phyloP scores from a whole-genome alignment of 2,113 vertebrate species.

The Zosterops pallidus region DNA sequence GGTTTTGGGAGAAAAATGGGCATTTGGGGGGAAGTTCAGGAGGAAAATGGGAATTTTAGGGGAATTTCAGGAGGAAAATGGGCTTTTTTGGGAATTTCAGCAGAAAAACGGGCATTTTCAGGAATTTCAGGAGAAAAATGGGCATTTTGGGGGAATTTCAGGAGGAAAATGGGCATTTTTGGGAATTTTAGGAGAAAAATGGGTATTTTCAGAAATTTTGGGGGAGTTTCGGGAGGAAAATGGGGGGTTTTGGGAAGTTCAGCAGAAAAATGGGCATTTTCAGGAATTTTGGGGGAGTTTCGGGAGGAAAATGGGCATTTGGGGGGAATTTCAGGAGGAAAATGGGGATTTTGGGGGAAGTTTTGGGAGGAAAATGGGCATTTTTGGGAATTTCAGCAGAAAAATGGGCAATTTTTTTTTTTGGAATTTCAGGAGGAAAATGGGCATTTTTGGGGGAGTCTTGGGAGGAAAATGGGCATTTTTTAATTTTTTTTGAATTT shows the following conservation, averaged over 20 bases:
- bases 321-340: background rate
- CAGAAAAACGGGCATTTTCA: background rate
- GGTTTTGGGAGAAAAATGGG: background rate
- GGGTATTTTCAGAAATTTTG: background rate
- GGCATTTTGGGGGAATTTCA: background rate
- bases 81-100: background rate
- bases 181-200: background rate
- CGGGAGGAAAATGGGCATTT: background rate
- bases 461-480: background rate
- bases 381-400: background rate
- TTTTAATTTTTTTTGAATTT: no score
- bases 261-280: background rate
- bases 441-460: rapidly evolving
- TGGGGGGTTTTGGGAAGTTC: background rate
- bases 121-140: no score
- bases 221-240: background rate
- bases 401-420: background rate
- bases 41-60: background rate
- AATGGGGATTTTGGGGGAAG: rapidly evolving
- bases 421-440: background rate
- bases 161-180: background rate
- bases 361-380: rapidly evolving
- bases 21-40: background rate
- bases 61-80: background rate
- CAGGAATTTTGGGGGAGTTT: no score